phyloP scores from a whole-genome alignment of 2,113 vertebrate species.

The Pollachius pollachius region DNA sequence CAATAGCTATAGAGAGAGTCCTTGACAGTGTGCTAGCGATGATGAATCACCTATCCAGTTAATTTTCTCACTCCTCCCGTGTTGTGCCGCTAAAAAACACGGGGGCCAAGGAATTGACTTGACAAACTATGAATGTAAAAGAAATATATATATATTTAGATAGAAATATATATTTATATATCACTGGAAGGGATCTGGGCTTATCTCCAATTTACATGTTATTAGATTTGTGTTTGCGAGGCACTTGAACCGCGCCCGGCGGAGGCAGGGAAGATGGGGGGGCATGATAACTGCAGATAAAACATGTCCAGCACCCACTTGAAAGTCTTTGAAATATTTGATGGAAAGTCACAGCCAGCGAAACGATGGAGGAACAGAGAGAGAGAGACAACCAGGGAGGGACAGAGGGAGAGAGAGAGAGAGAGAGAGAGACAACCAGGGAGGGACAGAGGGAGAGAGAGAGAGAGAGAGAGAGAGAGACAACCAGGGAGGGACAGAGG shows the following conservation, averaged over 20 bases:
- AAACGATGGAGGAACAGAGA: constrained; percentile 10
- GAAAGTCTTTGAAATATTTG: constrained; percentile 72
- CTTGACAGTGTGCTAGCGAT: constrained; percentile 99
- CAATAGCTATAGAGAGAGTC: constrained; percentile 98
- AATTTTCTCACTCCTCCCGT: constrained; percentile 99
- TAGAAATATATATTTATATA: constrained; percentile 37
- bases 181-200: constrained; percentile 76
- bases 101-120: constrained; percentile 97
- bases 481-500: too few relatives aligned
- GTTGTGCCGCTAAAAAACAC: constrained; percentile 94
- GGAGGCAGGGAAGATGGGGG: constrained; percentile 49
- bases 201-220: constrained; percentile 81
- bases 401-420: too few relatives aligned
- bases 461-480: too few relatives aligned
- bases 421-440: constrained; percentile 1
- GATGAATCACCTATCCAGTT: constrained; percentile 99
- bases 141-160: constrained; percentile 72
- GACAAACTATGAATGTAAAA: constrained; percentile 99
- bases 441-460: too few relatives aligned
- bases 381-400: background rate
- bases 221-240: constrained; percentile 74
- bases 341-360: constrained; percentile 62
- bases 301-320: constrained; percentile 71
- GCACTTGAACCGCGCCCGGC: constrained; percentile 59
- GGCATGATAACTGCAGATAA: constrained; percentile 69